Evolutionary conservation across 2,113 vertebrate genomes (phyloP), one percentile per base, ranked within the genome.

Genomic region (Petromus typicus): DNA sequence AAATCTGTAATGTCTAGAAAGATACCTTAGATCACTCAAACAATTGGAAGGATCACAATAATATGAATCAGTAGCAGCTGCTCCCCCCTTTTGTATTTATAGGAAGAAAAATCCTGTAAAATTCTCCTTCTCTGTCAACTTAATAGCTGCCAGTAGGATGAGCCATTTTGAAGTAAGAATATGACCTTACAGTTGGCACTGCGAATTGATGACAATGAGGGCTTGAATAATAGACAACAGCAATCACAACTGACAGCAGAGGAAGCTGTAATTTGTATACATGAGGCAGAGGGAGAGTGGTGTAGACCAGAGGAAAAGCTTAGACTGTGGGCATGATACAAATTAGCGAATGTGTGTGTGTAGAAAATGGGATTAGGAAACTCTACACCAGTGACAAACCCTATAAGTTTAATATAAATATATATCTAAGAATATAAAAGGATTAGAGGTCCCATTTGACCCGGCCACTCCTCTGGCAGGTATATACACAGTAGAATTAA

Each of bases 171-270:
- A 97, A 95, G 97, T 96, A 85, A 97, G 54, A 66, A 69, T 97
- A 95, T 96, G 96, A 67, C 93, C 98, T 98, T 75, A 22, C 93
- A 97, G 98, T 96, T 98, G 96, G 86, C 95, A 87, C 82, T 93
- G 93, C 97, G 97, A 97, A 97, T 96, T 96, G 96, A 96, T 96
- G 95, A 94, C 97, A 98, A 95, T 98, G 97, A 98, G 95, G 89
- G 92, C 89, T 57, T 91, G 92, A 97, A 97, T 78, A 98, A 87
- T 96, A 96, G 95, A 92, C 85, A 96, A 87, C 57, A 89, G 95
- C 97, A 94, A 89, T 59, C 79, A 95, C 97, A 97, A 97, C 94
- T 97, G 97, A 95, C 97, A 98, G 75, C 73, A 87, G 89, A 92
- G 87, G 10, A 63, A 91, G 92, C 94, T 78, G 76, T 95, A 97